Evolutionary conservation across 2,888 invertebrate species (phyloP).

Genomic region (Acrobasis suavella): DNA sequence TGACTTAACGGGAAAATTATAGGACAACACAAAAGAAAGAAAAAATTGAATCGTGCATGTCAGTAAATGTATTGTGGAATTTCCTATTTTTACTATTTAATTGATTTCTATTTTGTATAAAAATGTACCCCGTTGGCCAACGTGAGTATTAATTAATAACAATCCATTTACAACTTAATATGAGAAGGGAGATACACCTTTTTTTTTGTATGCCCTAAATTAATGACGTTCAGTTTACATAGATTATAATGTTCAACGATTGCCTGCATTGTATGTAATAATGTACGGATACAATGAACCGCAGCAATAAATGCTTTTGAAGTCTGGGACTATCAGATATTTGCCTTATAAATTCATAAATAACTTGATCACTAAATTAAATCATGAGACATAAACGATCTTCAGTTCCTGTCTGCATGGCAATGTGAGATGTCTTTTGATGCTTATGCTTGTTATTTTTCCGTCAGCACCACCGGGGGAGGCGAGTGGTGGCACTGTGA

Average conservation of each 20-base stretch:
- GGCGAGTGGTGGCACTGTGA: conserved; percentile 72
- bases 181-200: neutral
- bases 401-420: conserved; percentile 15
- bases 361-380: neutral
- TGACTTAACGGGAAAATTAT: neutral
- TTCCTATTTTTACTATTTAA: conserved; percentile 56
- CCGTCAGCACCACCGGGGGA: conserved; percentile 77
- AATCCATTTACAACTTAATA: neutral
- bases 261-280: conserved; percentile 6
- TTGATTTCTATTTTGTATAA: conserved; percentile 54
- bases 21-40: conserved; percentile 31
- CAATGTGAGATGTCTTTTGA: neutral
- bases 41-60: conserved; percentile 24
- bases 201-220: conserved; percentile 73
- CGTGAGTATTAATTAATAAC: conserved; percentile 55
- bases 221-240: conserved; percentile 25
- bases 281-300: conserved; percentile 8
- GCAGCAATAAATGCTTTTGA: neutral
- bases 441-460: neutral
- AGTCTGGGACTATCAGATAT: neutral
- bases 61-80: conserved; percentile 38
- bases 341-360: neutral
- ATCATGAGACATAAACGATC: neutral
- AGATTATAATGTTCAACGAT: conserved; percentile 18
- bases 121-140: conserved; percentile 79